phyloP scores from a whole-genome alignment of 2,113 vertebrate species.

The Circaetus gallicus region DNA sequence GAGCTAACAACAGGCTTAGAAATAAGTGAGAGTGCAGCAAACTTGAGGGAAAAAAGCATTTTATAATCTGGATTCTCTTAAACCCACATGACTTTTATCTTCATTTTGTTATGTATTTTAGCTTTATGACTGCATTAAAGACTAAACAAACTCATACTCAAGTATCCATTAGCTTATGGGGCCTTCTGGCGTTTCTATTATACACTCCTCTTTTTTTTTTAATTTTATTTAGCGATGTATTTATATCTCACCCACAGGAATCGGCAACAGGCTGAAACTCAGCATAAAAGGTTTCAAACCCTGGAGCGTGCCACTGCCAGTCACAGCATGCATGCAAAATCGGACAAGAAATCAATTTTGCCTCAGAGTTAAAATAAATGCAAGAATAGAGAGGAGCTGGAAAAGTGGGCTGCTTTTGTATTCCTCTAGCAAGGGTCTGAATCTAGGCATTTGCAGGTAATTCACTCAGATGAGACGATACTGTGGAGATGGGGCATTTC shows the following conservation, averaged over 20 bases:
- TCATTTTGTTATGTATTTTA: not conserved
- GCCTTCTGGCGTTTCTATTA: slow-evolving; percentile 36
- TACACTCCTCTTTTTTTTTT: not conserved
- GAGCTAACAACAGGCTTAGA: not conserved
- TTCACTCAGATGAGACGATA: not conserved
- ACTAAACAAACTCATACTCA: not conserved
- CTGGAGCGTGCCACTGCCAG: slow-evolving; percentile 18
- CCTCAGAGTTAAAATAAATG: not conserved
- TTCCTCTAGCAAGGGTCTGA: not conserved
- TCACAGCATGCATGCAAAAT: not conserved
- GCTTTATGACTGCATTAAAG: not conserved
- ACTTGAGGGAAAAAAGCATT: not conserved
- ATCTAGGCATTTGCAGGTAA: not conserved
- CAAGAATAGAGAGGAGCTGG: not conserved
- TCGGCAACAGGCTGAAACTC: slow-evolving; percentile 20
- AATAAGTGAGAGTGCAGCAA: not conserved
- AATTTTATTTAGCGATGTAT: not conserved
- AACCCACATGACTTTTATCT: not conserved
- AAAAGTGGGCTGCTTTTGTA: not conserved
- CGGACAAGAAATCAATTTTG: not conserved
- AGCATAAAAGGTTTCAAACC: slow-evolving; percentile 40
- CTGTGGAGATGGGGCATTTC: not conserved
- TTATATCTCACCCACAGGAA: slow-evolving; percentile 11
- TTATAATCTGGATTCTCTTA: not conserved
- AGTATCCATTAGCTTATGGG: slow-evolving; percentile 15